Conservation (phyloP, 2,113 vertebrate species). For the Sclerurus mexicanus region DNA sequence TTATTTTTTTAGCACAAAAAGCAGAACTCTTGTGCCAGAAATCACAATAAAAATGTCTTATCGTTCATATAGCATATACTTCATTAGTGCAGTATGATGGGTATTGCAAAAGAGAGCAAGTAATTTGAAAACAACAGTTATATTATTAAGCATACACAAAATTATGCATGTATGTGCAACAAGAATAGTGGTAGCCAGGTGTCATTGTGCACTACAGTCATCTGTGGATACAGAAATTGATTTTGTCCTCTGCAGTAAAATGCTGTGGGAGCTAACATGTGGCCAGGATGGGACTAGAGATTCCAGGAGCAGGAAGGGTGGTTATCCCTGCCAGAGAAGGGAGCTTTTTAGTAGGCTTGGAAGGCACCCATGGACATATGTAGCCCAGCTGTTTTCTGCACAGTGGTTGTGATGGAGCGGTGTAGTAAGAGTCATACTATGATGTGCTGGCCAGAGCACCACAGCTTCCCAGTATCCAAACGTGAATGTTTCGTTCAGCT, state of each 20-base stretch:
- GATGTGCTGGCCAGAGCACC: neutral
- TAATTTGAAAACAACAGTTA: neutral
- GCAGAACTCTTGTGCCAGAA: neutral
- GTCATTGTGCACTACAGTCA: neutral
- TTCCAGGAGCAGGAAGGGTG: neutral
- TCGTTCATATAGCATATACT: neutral
- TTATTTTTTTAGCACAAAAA: neutral
- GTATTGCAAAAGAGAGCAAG: neutral
- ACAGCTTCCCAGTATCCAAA: neutral
- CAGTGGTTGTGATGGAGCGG: neutral
- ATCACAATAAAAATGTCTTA: neutral
- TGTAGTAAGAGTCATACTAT: neutral
- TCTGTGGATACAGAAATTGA: neutral
- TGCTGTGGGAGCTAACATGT: neutral
- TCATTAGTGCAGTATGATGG: neutral
- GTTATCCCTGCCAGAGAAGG: slow-evolving; percentile 14
- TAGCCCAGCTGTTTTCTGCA: slow-evolving; percentile 50
- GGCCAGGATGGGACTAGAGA: neutral
- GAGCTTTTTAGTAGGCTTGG: slow-evolving; percentile 32
- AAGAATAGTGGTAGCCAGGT: neutral
- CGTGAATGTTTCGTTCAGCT: neutral
- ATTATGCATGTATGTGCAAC: neutral
- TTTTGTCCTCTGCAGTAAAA: neutral
- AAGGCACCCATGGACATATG: slow-evolving; percentile 26
- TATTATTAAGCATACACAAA: neutral